Conservation (phyloP, 2,888 invertebrate genomes). For the Drosophila prolongata region DNA sequence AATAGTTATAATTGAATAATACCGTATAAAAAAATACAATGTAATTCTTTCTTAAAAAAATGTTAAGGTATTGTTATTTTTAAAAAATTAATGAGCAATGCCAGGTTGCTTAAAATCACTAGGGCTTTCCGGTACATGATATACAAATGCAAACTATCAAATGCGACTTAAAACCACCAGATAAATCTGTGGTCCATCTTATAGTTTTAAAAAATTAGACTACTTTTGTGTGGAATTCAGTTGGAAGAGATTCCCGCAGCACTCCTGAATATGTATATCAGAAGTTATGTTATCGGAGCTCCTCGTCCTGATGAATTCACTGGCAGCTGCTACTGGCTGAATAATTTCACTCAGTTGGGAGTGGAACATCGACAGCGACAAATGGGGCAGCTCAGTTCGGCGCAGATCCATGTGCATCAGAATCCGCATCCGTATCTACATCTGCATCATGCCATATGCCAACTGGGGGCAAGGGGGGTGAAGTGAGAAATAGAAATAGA, state of each 20-base stretch:
- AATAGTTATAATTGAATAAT: too few species aligned
- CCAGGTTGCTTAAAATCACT: too few species aligned
- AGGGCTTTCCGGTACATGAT: neutral
- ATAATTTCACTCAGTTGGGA: slow-evolving; percentile 39
- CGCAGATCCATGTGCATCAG: slow-evolving; percentile 37
- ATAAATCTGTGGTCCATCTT: too few species aligned
- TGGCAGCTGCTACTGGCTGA: slow-evolving; percentile 29
- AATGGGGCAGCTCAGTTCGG: slow-evolving; percentile 23
- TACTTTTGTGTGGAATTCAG: neutral
- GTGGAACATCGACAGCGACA: slow-evolving; percentile 41
- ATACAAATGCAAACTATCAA: too few species aligned
- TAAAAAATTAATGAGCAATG: too few species aligned
- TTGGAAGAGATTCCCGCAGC: neutral
- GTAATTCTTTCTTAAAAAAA: neutral
- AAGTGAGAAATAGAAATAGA: slow-evolving; percentile 71
- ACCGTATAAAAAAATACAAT: neutral
- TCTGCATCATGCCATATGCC: slow-evolving; percentile 22
- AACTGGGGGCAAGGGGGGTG: neutral
- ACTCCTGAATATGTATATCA: slow-evolving; percentile 20
- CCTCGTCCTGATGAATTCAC: slow-evolving; percentile 23
- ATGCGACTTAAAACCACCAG: too few species aligned
- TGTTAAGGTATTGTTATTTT: too few species aligned
- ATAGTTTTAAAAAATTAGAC: neutral
- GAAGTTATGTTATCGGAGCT: slow-evolving; percentile 19
- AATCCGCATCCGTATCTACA: slow-evolving; percentile 22